Evolutionary conservation across 2,888 invertebrate genomes (phyloP), one percentile per base, ranked within the genome.

Genomic region (Lasius platythorax): DNA sequence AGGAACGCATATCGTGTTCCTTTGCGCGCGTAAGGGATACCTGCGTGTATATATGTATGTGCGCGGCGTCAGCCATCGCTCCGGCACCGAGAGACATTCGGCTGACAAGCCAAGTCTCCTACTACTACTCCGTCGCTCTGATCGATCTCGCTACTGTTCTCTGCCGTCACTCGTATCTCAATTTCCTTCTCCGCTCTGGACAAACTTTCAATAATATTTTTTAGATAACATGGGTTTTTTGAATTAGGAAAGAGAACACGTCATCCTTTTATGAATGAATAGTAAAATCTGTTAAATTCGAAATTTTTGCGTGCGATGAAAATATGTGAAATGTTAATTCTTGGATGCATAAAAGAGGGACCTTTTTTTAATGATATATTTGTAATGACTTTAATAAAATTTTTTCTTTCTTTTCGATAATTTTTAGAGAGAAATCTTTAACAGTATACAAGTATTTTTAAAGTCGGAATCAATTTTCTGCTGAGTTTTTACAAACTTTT

Each of bases 21-120:
- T 43, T 23, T 23, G 58, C 23, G 43, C n/a, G 40, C 56, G n/a
- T 28, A 11, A 56, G 53, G 53, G 53, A 56, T 68, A 78, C 40
- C 8, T 40, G 74, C 61, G 30, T 74, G n/a, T 43, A 33, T 40
- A 18, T 30, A n/a, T 18, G 28, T 30, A 61, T 30, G 30, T 18
- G 15, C 33, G 6, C n/a, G n/a, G 43, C 37, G 73, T 73, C 61
- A n/a, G 58, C 79, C 73, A 73, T 61, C 12, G 73, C 61, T 79
- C 28, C 9, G 23, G 58, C 28, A 28, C 11, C n/a, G 23, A 70
- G 15, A 72, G 58, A 73, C 33, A 76, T 73, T 79, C 28, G 73
- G 46, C 37, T 9, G 30, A 53, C 70, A 33, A 28, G 23, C 11
- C 58, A 30, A 43, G 18, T 40, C 53, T 23, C 23, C 23, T 23